Conservation (phyloP, 2,888 invertebrate genomes). For the Unio delphinus region DNA sequence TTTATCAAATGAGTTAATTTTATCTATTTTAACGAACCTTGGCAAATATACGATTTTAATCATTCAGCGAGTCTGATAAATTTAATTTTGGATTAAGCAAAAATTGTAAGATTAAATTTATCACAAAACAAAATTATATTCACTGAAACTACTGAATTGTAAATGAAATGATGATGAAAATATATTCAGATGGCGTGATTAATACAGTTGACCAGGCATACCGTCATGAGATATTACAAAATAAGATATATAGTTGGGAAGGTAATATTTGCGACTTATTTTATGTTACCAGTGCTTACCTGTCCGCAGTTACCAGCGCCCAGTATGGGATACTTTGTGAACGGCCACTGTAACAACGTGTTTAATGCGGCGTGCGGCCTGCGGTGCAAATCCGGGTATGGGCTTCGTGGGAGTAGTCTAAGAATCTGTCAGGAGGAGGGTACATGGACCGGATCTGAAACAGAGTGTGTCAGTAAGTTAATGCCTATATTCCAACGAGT, state of each 20-base stretch:
- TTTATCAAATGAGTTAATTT: too few relatives aligned
- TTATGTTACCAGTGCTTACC: slow-evolving; percentile 44
- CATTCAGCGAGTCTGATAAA: too few relatives aligned
- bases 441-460: slow-evolving; percentile 79
- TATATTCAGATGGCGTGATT: too few relatives aligned
- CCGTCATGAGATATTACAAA: too few relatives aligned
- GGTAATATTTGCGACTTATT: neutral
- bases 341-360: slow-evolving; percentile 78
- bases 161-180: neutral
- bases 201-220: too few relatives aligned
- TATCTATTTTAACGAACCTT: too few relatives aligned
- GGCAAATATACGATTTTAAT: too few relatives aligned
- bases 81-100: too few relatives aligned
- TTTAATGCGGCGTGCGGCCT: slow-evolving; percentile 82
- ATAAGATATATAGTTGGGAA: too few relatives aligned
- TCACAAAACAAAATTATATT: too few relatives aligned
- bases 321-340: slow-evolving; percentile 80
- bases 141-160: too few relatives aligned
- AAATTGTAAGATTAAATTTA: too few relatives aligned
- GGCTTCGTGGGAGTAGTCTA: slow-evolving; percentile 74
- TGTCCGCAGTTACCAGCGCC: slow-evolving; percentile 78
- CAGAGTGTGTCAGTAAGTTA: slow-evolving; percentile 77
- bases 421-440: slow-evolving; percentile 79
- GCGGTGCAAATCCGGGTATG: slow-evolving; percentile 79
- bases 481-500: neutral